phyloP scores from a whole-genome alignment of 2,888 invertebrate species.

The Hemistola chrysoprasaria region DNA sequence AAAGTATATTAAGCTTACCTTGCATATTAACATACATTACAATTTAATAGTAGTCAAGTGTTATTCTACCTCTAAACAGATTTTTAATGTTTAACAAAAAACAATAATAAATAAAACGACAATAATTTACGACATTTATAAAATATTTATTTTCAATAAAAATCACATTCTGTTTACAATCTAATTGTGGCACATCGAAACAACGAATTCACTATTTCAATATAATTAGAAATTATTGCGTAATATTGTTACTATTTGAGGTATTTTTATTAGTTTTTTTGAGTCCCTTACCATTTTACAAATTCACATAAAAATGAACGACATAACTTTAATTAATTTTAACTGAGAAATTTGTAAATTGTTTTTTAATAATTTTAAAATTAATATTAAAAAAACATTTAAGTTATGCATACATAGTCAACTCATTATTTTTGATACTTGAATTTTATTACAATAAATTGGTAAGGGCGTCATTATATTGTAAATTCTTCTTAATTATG shows the following conservation, averaged over 20 bases:
- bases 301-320: background rate
- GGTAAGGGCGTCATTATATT: slow-evolving; percentile 5
- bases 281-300: slow-evolving; percentile 1
- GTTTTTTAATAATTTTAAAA: no score
- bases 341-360: no score
- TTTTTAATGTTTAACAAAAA: no score
- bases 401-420: no score
- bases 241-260: slow-evolving; percentile 40
- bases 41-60: no score
- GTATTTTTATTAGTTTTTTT: slow-evolving; percentile 48
- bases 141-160: slow-evolving; percentile 76
- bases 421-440: no score
- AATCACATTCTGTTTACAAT: slow-evolving; percentile 72
- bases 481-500: slow-evolving; percentile 7
- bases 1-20: no score
- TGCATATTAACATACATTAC: no score
- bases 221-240: slow-evolving; percentile 21
- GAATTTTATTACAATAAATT: no score
- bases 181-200: slow-evolving; percentile 75
- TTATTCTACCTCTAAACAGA: no score
- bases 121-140: slow-evolving; percentile 62
- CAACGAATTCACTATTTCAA: slow-evolving; percentile 59
- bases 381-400: no score
- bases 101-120: slow-evolving; percentile 5
- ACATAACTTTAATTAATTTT: no score